Percentiles rank a stretch among this genome's conserved stretches.
phyloP scores from a whole-genome alignment of 2,797 vertebrate genomes.

The Arrhamphus sclerolepis region DNA sequence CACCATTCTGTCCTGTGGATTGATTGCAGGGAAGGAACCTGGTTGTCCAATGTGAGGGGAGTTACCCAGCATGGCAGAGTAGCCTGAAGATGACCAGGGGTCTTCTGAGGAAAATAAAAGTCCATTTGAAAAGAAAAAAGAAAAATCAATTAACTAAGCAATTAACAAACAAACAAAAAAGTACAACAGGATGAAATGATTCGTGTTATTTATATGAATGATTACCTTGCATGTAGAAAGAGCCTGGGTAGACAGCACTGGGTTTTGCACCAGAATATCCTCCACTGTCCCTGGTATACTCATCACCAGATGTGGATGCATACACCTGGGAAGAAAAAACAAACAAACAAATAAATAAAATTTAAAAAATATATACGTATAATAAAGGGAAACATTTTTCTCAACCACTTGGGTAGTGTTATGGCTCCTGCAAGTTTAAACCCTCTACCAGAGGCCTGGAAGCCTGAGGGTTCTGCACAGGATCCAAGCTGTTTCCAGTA shows the following conservation, averaged over 20 bases:
- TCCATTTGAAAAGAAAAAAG: constrained; percentile 28
- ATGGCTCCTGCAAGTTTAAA: too few species aligned
- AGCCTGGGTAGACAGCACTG: constrained; percentile 88
- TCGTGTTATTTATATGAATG: constrained; percentile 1
- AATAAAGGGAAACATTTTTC: too few species aligned
- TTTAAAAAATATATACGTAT: too few species aligned
- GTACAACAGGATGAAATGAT: too few species aligned
- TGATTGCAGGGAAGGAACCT: constrained; percentile 88
- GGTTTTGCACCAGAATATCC: constrained; percentile 89
- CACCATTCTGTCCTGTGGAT: constrained; percentile 97
- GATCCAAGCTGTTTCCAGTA: too few species aligned
- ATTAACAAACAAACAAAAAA: neutral
- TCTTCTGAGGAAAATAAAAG: constrained; percentile 83
- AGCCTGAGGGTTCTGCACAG: too few species aligned
- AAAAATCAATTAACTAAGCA: neutral
- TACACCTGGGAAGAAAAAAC: constrained; percentile 85
- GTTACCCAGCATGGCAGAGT: constrained; percentile 90
- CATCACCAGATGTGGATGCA: constrained; percentile 93
- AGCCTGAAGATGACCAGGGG: constrained; percentile 90
- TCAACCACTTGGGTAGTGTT: too few species aligned
- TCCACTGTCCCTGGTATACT: constrained; percentile 89
- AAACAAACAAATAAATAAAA: too few species aligned
- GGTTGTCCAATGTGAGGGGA: constrained; percentile 87
- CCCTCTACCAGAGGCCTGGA: too few species aligned
- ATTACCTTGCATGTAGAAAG: constrained; percentile 95